These are phyloP conservation scores for Phorcus lineatus DNA, from an alignment of 2,888 invertebrate species.

Conservation along the genomic window DNA sequence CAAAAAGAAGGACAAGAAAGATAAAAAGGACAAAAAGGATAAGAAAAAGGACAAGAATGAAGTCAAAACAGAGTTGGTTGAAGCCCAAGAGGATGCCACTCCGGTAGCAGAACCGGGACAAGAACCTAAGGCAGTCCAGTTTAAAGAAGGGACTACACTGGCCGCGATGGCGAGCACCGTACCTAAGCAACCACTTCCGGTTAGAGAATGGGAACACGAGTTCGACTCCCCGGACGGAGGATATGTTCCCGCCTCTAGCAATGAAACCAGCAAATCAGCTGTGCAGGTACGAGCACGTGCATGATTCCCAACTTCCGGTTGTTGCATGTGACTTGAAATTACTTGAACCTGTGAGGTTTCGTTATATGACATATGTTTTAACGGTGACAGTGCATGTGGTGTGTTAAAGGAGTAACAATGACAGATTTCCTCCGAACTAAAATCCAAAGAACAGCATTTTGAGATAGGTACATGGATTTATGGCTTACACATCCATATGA, in stretches of 20 bases:
- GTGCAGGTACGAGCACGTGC: neutral
- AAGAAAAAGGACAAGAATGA: conserved; percentile 2
- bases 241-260: neutral
- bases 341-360: neutral
- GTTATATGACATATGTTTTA: too few species aligned
- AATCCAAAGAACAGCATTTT: too few species aligned
- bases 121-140: neutral
- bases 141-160: conserved; percentile 12
- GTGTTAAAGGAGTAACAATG: too few species aligned
- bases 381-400: too few species aligned
- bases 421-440: too few species aligned
- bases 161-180: conserved; percentile 11
- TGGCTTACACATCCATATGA: too few species aligned
- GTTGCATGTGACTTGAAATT: too few species aligned
- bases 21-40: conserved; percentile 24
- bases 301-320: neutral
- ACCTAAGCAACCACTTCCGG: neutral
- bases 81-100: neutral
- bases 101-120: neutral
- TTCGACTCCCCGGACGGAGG: neutral
- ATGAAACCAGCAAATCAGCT: neutral
- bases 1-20: conserved; percentile 30
- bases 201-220: neutral
- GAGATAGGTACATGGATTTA: too few species aligned
- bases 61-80: neutral